Base-by-base conservation (phyloP, 2,113 vertebrate genomes). In the Alethe castanea region DNA sequence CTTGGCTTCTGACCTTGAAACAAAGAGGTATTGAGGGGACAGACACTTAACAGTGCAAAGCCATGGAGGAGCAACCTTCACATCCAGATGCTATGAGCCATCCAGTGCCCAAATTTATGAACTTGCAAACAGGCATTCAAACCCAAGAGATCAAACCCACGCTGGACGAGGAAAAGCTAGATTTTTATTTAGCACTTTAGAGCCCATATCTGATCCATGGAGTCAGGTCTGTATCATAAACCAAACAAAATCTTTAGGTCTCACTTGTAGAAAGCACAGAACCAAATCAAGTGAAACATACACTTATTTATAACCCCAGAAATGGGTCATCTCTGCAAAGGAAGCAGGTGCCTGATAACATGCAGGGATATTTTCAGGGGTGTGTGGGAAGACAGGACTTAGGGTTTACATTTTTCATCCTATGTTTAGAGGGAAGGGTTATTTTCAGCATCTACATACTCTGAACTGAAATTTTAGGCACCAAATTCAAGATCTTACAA, bases 271-370 rank as follows among this genome's bases (percentile, higher is more conserved):
- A 85, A 85, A 94, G 53, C 53, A 82, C 13, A 60, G 42, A 82
- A 76, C 10, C 25, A 72, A 92, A 74, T 9, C 3, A 1, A 71
- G 38, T 15, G 35, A 81, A 95, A 90, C 42, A 62, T 7, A 53
- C 3, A 2, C 17, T 52, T 90, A 73, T 53, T 76, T 45, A 48
- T 54, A 81, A 57, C 18, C 50, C 66, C 42, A 60, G 24, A 96
- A 94, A 73, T 47, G 56, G 91, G 80, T 44, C 52, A 14, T 42
- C 59, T 76, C 57, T 36, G 59, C 53, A 77, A 82, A 91, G 66
- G 35, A 91, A 91, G 66, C 59, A 95, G 84, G 89, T 94, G 76
- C 52, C 28, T 78, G 45, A 78, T 92, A 90, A 86, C 79, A 92
- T 54, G 20, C 4, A 81, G 60, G 44, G 42, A 74, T 93, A 96